Evolutionary conservation across 2,888 invertebrate genomes (phyloP), one percentile per base, ranked within the genome.

Genomic region (Kuschelorhynchus macadamiae): DNA sequence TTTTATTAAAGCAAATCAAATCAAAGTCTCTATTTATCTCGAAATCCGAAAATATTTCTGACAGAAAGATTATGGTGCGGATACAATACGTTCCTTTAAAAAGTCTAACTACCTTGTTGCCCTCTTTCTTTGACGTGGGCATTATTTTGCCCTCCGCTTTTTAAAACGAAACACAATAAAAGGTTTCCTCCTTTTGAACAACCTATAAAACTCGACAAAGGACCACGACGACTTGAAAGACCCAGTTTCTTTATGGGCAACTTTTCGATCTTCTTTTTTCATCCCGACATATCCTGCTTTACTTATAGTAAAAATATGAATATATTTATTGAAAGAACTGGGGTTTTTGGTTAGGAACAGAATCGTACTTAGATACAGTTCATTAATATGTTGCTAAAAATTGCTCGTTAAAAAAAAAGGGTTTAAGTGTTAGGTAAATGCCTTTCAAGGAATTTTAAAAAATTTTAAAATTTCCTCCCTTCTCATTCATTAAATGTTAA

Each of bases 151-250:
- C 49, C 25, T 49, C 18, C 17, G 56, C 41, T 53, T 42, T 59
- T 64, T 30, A 56, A 55, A 63, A 53, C 67, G 46, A 55, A 60
- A 32, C 42, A 67, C 61, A 67, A 61, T 61, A 67, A 41, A 61
- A 55, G 67, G 61, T 56, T 67, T 60, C 60, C 66, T 61, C 50
- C 55, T 53, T 67, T 67, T 49, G 61, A 61, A 67, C 61, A 67
- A 49, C 67, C 67, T 61, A 67, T 67, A 67, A 67, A 67, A 62
- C 52, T 67, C 30, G 55, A 67, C 67, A 67, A 67, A 67, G 62
- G 57, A 62, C 36, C 57, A 39, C 42, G 41, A 50, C 33, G 20
- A 44, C 46, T 44, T 62, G 57, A 52, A 57, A 42, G 63, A 64
- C 64, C 68, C 68, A 63, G 68, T 68, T 68, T 57, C 68, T 68